Evolutionary conservation across 2,113 vertebrate genomes (phyloP).

Genomic region (Thinocorus orbignyianus): DNA sequence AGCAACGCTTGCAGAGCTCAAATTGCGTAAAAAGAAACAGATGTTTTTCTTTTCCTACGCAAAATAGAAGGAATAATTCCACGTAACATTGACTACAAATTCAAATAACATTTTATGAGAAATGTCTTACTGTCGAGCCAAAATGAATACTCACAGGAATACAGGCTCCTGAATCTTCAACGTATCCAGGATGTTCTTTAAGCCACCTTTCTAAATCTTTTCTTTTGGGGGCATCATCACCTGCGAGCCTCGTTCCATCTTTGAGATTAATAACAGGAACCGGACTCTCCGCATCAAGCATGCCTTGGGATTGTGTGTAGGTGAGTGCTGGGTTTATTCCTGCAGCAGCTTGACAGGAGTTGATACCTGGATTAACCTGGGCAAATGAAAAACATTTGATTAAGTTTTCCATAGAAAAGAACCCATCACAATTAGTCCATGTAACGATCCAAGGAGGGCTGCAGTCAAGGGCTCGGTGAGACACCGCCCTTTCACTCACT

Average conservation of each 20-base stretch:
- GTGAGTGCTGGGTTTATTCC: conserved; percentile 68
- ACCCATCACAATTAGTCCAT: background rate
- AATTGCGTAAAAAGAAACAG: background rate
- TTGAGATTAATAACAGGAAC: conserved; percentile 97
- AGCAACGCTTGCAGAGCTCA: background rate
- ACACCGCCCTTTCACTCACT: background rate
- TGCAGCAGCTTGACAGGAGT: conserved; percentile 80
- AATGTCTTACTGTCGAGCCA: background rate
- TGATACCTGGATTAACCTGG: conserved; percentile 83
- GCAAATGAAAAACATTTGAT: background rate
- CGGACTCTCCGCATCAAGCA: conserved; percentile 85
- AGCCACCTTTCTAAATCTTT: conserved; percentile 95
- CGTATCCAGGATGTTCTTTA: conserved; percentile 93
- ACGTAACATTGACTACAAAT: background rate
- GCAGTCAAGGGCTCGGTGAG: background rate
- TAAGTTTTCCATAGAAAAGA: background rate
- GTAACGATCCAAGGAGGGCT: background rate
- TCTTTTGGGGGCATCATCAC: conserved; percentile 93
- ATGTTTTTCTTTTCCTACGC: background rate
- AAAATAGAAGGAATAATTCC: background rate
- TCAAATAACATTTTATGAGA: background rate
- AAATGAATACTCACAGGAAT: conserved; percentile 85
- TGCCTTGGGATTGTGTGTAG: conserved; percentile 73
- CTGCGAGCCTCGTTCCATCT: conserved; percentile 94
- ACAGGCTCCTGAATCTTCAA: conserved; percentile 93